Conservation (phyloP, 1,140 invertebrate genomes). For the Bombyx mandarina region DNA sequence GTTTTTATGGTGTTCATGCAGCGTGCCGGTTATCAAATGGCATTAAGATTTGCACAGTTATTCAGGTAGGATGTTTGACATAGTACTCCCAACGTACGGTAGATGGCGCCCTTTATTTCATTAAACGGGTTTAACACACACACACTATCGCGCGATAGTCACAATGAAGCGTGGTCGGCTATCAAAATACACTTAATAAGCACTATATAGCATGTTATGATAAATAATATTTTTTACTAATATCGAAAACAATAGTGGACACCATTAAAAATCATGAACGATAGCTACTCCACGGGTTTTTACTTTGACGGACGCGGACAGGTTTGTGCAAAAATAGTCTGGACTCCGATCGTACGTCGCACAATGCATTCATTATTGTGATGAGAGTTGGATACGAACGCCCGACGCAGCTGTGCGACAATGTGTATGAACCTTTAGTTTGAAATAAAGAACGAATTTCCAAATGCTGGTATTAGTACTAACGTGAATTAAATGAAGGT, state of each 20-base stretch:
- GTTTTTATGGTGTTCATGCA: too few species aligned
- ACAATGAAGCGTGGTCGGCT: neutral
- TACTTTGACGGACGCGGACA: constrained; percentile 48
- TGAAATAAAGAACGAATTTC: too few species aligned
- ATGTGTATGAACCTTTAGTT: too few species aligned
- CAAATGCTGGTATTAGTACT: too few species aligned
- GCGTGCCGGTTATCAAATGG: too few species aligned
- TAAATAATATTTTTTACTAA: neutral
- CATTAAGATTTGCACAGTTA: too few species aligned
- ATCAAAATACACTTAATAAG: neutral
- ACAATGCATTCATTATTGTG: constrained; percentile 66
- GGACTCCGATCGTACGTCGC: constrained; percentile 41
- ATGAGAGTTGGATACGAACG: constrained; percentile 20
- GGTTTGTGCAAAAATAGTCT: constrained; percentile 64
- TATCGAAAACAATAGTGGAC: neutral
- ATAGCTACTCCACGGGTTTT: constrained; percentile 22
- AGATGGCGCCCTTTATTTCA: too few species aligned
- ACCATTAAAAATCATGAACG: neutral
- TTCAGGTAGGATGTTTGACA: too few species aligned
- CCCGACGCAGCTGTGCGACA: neutral
- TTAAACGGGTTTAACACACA: too few species aligned
- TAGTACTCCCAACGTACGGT: too few species aligned
- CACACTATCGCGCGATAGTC: neutral
- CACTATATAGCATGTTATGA: neutral
- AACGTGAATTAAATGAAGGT: too few species aligned